These are phyloP conservation scores for Colistium nudipinnis DNA, from an alignment of 2,113 vertebrate species.

Conservation along the genomic window DNA sequence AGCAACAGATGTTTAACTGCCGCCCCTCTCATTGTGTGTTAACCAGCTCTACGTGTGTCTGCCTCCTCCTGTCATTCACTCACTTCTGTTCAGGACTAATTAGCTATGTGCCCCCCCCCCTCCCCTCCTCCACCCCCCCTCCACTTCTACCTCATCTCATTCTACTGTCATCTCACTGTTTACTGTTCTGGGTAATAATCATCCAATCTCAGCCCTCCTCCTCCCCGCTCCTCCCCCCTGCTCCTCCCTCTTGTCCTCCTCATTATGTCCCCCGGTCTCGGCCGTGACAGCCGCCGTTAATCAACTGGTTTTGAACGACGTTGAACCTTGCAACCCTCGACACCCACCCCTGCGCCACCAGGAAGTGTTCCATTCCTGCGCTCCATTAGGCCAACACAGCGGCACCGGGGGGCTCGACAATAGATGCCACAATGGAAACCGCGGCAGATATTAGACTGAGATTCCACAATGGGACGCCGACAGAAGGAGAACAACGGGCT, in stretches of 20 bases:
- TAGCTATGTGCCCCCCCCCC: slow-evolving; percentile 51
- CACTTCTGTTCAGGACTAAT: slow-evolving; percentile 70
- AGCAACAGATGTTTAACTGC: slow-evolving; percentile 82
- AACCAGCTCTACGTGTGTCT: slow-evolving; percentile 77
- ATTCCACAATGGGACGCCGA: slow-evolving; percentile 55
- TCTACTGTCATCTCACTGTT: slow-evolving; percentile 56
- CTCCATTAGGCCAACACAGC: slow-evolving; percentile 71
- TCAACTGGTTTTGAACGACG: slow-evolving; percentile 71
- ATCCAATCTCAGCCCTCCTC: slow-evolving; percentile 58
- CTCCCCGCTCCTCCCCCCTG: slow-evolving; percentile 32
- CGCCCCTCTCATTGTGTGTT: slow-evolving; percentile 66
- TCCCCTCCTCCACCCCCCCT: background rate
- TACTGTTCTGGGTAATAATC: slow-evolving; percentile 71
- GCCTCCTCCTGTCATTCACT: slow-evolving; percentile 73
- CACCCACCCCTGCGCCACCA: slow-evolving; percentile 66
- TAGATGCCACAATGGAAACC: slow-evolving; percentile 54
- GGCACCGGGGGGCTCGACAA: slow-evolving; percentile 61
- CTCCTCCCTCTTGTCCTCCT: slow-evolving; percentile 69
- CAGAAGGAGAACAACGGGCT: slow-evolving; percentile 56
- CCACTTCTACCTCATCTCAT: slow-evolving; percentile 49
- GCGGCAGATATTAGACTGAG: slow-evolving; percentile 58
- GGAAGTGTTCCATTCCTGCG: slow-evolving; percentile 78
- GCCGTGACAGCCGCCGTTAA: slow-evolving; percentile 76
- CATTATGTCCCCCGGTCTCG: slow-evolving; percentile 74
- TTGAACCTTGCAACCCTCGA: slow-evolving; percentile 71